These are phyloP conservation scores for Apostichopus californicus DNA, from an alignment of 35 echinoderm and acorn worm species.

Conservation along the genomic window DNA sequence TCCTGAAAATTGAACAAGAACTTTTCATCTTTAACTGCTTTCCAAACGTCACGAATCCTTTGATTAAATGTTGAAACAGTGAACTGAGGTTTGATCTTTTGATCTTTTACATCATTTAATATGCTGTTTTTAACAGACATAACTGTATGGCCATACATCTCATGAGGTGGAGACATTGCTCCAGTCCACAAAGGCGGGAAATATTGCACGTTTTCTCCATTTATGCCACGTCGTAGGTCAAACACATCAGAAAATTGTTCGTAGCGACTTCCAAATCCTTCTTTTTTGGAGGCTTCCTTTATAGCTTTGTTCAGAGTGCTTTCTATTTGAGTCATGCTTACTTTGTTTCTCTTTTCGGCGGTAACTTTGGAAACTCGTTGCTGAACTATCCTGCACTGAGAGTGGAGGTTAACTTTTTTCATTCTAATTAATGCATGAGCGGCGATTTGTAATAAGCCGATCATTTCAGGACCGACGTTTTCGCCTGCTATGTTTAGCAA, in stretches of 20 bases:
- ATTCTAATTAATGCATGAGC: conserved; percentile 42
- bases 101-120: not conserved
- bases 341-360: conserved; percentile 1
- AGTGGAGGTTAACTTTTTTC: conserved; percentile 33
- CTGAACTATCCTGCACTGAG: conserved; percentile 28
- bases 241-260: conserved; percentile 35
- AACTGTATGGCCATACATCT: not conserved
- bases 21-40: conserved; percentile 1
- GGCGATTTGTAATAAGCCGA: conserved; percentile 6
- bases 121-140: not conserved
- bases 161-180: conserved; percentile 12
- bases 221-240: not conserved
- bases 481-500: not conserved
- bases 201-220: conserved; percentile 14
- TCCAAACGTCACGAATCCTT: conserved; percentile 41
- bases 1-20: conserved; percentile 40
- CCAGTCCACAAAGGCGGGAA: conserved; percentile 4
- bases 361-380: conserved; percentile 21
- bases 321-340: not conserved
- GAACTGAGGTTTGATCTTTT: not conserved
- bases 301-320: not conserved
- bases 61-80: conserved; percentile 2
- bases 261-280: conserved; percentile 6
- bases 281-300: not conserved
- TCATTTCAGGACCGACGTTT: conserved; percentile 7